Conservation (phyloP, 1,140 invertebrate species). For the Danaus plexippus region DNA sequence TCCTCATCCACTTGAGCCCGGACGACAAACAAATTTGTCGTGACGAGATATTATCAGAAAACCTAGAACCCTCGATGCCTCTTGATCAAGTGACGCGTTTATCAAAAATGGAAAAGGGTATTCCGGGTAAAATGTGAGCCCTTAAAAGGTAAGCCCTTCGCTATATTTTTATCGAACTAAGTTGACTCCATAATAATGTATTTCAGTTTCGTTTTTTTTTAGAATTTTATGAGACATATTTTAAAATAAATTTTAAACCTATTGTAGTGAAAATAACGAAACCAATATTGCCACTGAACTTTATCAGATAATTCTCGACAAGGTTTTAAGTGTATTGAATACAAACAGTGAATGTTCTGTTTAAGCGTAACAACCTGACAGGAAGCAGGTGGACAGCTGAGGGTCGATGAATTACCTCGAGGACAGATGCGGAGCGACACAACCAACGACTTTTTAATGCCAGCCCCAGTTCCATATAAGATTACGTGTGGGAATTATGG, state of each 20-base stretch:
- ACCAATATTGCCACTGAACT: no score
- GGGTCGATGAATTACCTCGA: constrained; percentile 37
- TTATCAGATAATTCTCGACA: no score
- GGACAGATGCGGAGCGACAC: constrained; percentile 34
- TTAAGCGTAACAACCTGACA: constrained; percentile 17
- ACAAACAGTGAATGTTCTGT: no score
- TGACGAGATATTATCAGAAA: constrained; percentile 56
- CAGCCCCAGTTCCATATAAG: constrained; percentile 21
- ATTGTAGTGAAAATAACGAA: no score
- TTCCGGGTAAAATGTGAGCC: constrained; percentile 27
- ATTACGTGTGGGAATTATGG: constrained; percentile 20
- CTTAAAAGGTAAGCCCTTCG: constrained; percentile 23
- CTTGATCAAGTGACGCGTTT: constrained; percentile 46
- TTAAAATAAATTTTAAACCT: no score
- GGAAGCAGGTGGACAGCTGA: constrained; percentile 36
- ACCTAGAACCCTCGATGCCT: constrained; percentile 31
- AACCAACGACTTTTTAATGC: constrained; percentile 30
- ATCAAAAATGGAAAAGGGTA: constrained; percentile 50
- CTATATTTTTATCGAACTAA: constrained; percentile 12
- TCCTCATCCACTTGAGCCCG: constrained; percentile 29
- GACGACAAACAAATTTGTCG: constrained; percentile 54
- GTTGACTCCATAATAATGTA: constrained; percentile 16
- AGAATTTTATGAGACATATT: no score
- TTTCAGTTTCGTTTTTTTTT: no score
- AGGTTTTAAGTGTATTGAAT: no score